Evolutionary conservation across 2,888 invertebrate species (phyloP), one percentile per base, ranked within the genome.

Genomic region (Xylota sylvarum): DNA sequence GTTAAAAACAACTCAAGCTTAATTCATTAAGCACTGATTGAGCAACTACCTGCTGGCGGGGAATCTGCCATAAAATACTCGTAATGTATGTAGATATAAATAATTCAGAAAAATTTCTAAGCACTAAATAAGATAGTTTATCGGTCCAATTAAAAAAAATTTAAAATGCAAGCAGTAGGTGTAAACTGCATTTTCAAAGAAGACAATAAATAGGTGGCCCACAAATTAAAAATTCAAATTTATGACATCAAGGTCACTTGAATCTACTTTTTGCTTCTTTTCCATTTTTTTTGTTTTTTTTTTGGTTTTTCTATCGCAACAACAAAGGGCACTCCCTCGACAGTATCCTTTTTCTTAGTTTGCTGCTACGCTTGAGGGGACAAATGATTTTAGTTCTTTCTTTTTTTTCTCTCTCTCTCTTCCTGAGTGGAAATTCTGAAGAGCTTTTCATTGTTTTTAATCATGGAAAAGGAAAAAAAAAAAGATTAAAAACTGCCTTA

Each of bases 351-450:
- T 52, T 52, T 19, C 30, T 30, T 30, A 23, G n/a, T 14, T 23
- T 27, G 27, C 30, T 55, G 30, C n/a, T 32, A 10, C 48, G 64
- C 64, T 37, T 32, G 48, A 48, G 64, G 64, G 17, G 64, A 65
- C 32, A 65, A 65, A 65, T 62, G 43, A 62, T 48, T 65, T 65
- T 48, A 48, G 32, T 48, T 48, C 32, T 48, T 65, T 65, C 48
- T 65, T 65, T 17, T 65, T 6, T 14, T 10, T 7, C 27, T 46
- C 14, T n/a, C 30, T 40, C 7, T 17, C 5, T 17, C 4, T 14
- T 17, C 5, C n/a, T n/a, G n/a, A n/a, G n/a, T n/a, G n/a, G n/a
- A n/a, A n/a, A 3, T 23, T 23, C 23, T 3, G 23, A 23, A 23
- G 23, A 23, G 23, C 23, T 23, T 23, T 23, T 23, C 23, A 23